Base-by-base conservation (phyloP, 2,888 invertebrate species). In the Drosophila picticornis region DNA sequence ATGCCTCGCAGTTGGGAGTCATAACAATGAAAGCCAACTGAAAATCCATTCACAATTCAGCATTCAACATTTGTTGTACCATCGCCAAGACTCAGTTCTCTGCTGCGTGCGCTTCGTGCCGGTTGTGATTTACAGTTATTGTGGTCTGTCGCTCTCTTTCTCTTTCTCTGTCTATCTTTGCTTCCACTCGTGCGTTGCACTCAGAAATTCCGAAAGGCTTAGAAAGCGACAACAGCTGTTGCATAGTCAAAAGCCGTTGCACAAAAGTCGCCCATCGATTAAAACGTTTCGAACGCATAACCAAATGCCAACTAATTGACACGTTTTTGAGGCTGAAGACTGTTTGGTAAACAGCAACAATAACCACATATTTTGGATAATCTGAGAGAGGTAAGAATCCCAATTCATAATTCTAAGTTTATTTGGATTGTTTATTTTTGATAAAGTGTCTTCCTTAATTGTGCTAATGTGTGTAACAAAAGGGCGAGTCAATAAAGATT, bases 61-160 rank as follows among this genome's bases (percentile, higher is more conserved):
- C 65, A 53, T 62, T 65, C 65, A 53, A 46, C 58, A 63, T 67
- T 65, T 38, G 46, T 46, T 31, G 60, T n/a, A 56, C 55, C 57
- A 40, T 40, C 57, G 56, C 43, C 73, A 72, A 56, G 27, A 25
- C 55, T 78, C 75, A 78, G 84, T 84, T 77, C 55, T 66, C 60
- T 60, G 52, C 59, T 66, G 67, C 51, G 63, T 52, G 55, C 73
- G 75, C 73, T 67, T 73, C 69, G 77, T 32, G 68, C 72, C 85
- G 88, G 80, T 88, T 73, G 83, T 78, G 68, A 40, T 31, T 68
- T 65, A 57, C 67, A 22, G 52, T 62, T 68, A 63, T 57, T 16
- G 48, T 50, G 34, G 40, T 57, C 34, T 3, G 27, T 31, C 6
- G 13, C 25, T 53, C 48, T 53, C 19, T 22, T 31, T 51, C 16